A percentile compares a stretch with the other conserved stretches of the same genome.
phyloP scores from a whole-genome alignment of 2,113 vertebrate species.

The Syrmaticus mikado region DNA sequence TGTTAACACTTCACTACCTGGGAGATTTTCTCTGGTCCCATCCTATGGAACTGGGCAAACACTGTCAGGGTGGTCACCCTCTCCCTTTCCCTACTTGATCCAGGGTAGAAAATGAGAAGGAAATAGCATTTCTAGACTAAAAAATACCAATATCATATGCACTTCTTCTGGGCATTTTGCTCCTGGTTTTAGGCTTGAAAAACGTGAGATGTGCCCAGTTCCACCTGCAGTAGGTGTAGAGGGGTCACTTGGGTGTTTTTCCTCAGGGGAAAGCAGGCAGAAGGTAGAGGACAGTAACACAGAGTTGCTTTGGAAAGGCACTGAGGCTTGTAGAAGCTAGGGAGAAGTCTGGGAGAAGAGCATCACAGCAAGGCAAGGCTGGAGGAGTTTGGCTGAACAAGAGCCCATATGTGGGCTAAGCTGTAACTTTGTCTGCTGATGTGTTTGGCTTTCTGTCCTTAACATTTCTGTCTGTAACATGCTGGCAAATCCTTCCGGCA shows the following conservation, averaged over 20 bases:
- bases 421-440: background rate
- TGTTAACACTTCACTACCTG: background rate
- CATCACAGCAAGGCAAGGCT: background rate
- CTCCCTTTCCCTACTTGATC: background rate
- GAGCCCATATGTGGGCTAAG: fast-evolving
- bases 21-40: background rate
- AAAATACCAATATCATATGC: background rate
- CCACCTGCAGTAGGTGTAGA: background rate
- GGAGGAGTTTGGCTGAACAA: background rate
- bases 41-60: too few species aligned
- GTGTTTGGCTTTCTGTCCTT: background rate
- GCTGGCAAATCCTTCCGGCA: background rate
- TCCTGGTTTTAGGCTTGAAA: background rate
- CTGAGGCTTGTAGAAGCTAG: background rate
- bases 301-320: background rate
- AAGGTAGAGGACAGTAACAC: background rate
- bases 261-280: background rate
- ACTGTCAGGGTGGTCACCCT: background rate
- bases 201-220: background rate
- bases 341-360: background rate
- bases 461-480: background rate
- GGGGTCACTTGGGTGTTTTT: background rate
- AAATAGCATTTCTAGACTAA: background rate
- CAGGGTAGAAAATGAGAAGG: background rate
- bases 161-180: background rate